Conservation (phyloP, 2,797 vertebrate genomes). For the Lacerta viridis region DNA sequence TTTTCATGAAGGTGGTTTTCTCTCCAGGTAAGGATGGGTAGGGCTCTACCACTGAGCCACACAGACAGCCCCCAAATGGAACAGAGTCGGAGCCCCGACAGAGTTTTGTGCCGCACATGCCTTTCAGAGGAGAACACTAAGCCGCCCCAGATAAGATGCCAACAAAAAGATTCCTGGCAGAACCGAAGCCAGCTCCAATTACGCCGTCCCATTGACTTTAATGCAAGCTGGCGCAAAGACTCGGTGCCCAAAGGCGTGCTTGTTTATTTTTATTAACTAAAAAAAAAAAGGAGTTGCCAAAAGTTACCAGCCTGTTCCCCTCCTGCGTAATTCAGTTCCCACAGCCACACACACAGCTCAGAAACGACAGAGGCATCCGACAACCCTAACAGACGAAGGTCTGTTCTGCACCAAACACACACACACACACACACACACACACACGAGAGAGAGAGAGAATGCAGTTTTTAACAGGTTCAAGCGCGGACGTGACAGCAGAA, state of each 20-base stretch:
- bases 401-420: background rate
- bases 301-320: conserved; percentile 40
- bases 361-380: background rate
- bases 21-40: too few species aligned
- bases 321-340: conserved; percentile 6
- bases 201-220: conserved; percentile 53
- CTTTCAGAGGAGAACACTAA: conserved; percentile 22
- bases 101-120: background rate
- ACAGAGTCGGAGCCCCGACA: conserved; percentile 34
- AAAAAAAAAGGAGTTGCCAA: conserved; percentile 43
- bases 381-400: background rate
- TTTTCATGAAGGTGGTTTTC: too few species aligned
- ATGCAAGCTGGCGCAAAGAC: conserved; percentile 47
- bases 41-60: too few species aligned
- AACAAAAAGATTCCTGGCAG: conserved; percentile 16
- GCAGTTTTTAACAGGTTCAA: background rate
- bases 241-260: conserved; percentile 44
- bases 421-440: too few species aligned
- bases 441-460: too few species aligned
- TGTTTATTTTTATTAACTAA: conserved; percentile 64
- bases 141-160: conserved; percentile 27
- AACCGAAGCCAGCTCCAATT: conserved; percentile 27
- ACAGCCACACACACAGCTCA: conserved; percentile 7
- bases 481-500: background rate
- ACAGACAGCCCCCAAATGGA: background rate